Percentiles rank a stretch among this genome's conserved stretches.
Conservation (phyloP, 2,888 invertebrate species). For the Bellardia bayeri region DNA sequence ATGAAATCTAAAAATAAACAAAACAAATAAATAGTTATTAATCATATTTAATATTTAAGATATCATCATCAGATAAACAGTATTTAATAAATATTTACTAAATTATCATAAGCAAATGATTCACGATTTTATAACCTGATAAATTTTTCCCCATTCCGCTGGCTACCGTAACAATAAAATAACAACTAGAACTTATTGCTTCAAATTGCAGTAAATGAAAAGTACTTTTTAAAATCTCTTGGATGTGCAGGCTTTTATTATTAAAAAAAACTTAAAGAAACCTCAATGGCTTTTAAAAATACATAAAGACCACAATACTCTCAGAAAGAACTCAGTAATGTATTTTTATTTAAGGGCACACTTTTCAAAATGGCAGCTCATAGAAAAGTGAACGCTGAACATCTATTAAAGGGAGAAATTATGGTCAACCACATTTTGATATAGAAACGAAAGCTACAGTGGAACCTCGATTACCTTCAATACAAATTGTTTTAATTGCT, state of each 20-base stretch:
- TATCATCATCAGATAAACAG: slow-evolving; percentile 28
- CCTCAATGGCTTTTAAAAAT: neutral
- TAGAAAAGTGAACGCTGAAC: neutral
- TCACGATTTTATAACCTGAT: slow-evolving; percentile 47
- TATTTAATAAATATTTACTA: neutral
- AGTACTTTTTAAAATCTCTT: neutral
- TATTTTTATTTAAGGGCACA: neutral
- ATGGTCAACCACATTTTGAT: neutral
- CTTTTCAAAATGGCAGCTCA: neutral
- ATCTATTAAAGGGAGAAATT: neutral
- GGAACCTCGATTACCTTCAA: neutral
- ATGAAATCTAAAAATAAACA: slow-evolving; percentile 76
- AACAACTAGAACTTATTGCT: neutral
- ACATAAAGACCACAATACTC: slow-evolving; percentile 6
- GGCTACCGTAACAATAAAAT: slow-evolving; percentile 3
- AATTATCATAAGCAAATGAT: slow-evolving; percentile 35
- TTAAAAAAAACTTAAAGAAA: neutral
- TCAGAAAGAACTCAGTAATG: neutral
- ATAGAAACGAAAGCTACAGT: neutral
- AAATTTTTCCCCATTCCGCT: slow-evolving; percentile 48
- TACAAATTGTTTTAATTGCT: no score
- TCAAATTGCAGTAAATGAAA: neutral
- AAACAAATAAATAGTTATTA: slow-evolving; percentile 37
- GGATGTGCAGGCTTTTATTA: neutral
- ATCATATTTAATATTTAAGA: slow-evolving; percentile 4